A percentile compares a stretch with the other conserved stretches of the same genome.
phyloP scores from a whole-genome alignment of 2,797 vertebrate genomes.

The Megalops cyprinoides region DNA sequence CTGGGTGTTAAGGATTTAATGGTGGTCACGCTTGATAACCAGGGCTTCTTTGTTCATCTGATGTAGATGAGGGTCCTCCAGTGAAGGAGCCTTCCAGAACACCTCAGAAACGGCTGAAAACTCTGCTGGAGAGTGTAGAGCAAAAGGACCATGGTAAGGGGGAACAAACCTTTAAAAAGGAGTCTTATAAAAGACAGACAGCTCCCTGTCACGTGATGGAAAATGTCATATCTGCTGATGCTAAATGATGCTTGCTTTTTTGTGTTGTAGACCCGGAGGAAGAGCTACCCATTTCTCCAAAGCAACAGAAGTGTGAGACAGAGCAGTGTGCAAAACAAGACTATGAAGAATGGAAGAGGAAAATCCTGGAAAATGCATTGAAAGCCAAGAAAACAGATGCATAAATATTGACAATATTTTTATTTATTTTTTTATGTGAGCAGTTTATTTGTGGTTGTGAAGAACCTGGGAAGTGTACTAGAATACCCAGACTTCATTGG shows the following conservation, averaged over 20 bases:
- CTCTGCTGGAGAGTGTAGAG: slow-evolving; percentile 46
- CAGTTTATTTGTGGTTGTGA: no score
- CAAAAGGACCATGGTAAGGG: slow-evolving; percentile 62
- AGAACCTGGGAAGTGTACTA: no score
- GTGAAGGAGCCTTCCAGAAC: slow-evolving; percentile 35
- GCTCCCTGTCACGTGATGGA: no score
- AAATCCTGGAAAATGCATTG: slow-evolving; percentile 80
- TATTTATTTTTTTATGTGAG: not conserved
- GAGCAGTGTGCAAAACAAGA: slow-evolving; percentile 63
- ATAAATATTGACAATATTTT: not conserved
- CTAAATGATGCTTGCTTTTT: not conserved
- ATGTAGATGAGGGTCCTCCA: slow-evolving; percentile 44
- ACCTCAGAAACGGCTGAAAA: slow-evolving; percentile 62
- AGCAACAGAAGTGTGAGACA: slow-evolving; percentile 63
- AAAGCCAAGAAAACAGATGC: slow-evolving; percentile 57
- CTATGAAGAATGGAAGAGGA: slow-evolving; percentile 86
- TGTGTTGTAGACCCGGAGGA: slow-evolving; percentile 47
- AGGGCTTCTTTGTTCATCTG: not conserved
- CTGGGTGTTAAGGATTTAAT: no score
- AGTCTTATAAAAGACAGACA: no score
- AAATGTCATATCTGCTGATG: no score
- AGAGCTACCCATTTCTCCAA: slow-evolving; percentile 44
- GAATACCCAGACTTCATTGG: no score
- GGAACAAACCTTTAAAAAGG: no score
- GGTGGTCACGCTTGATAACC: no score